Conservation (phyloP, 2,113 vertebrate genomes). For the Apodemus sylvaticus region DNA sequence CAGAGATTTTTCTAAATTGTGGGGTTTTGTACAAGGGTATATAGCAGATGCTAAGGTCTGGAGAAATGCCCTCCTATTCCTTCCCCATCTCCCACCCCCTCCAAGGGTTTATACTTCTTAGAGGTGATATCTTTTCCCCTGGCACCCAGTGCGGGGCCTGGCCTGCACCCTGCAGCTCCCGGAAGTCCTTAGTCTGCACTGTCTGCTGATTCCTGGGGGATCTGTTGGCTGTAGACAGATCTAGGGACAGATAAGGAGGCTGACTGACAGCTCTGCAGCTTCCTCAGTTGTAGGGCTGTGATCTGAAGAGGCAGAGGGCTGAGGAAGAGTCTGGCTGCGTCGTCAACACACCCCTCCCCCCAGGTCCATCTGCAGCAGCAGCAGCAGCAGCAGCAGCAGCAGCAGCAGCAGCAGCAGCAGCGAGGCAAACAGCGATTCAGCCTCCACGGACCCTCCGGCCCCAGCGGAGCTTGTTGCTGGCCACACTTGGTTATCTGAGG, state of each 20-base stretch:
- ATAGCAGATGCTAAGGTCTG: not conserved
- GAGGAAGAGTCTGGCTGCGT: not conserved
- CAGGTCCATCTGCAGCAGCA: not conserved
- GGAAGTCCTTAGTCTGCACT: fast-evolving
- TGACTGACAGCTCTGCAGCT: not conserved
- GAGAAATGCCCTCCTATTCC: not conserved
- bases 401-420: not conserved
- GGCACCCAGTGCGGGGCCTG: not conserved
- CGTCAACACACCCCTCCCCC: not conserved
- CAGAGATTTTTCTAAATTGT: not conserved
- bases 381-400: too few relatives aligned
- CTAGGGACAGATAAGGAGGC: not conserved
- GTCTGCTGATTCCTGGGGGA: not conserved
- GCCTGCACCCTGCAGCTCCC: not conserved
- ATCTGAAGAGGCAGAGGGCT: not conserved
- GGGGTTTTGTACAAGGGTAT: not conserved
- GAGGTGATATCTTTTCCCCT: fast-evolving
- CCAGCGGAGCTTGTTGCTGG: too few relatives aligned
- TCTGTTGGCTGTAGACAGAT: not conserved
- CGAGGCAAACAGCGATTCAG: not conserved
- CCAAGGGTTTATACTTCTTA: not conserved
- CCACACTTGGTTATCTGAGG: not conserved
- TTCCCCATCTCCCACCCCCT: not conserved
- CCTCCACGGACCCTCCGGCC: not conserved
- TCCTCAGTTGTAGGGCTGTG: not conserved